Base-by-base conservation (phyloP, 2,797 vertebrate genomes). In the Rhadinocentrus ornatus region DNA sequence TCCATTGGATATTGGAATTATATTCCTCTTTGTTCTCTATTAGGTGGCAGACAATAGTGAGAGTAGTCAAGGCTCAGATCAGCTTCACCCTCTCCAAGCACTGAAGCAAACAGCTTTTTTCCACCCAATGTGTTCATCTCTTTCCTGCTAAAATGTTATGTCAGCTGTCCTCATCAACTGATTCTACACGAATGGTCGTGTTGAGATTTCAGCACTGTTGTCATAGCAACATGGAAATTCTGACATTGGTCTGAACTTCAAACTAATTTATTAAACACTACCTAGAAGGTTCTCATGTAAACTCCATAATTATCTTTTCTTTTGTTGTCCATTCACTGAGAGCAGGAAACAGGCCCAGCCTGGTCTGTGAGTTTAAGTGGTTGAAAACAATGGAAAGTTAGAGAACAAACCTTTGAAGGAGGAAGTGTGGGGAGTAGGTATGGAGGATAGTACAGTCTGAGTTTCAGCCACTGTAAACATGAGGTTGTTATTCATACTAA, bases 331-430 rank as follows among this genome's bases (percentile, higher is more conserved):
- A 6, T 78, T 87, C 61, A 16, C 31, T 16, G 60, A 77, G 69
- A 4, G 65, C 81, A 88, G 90, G 82, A 93, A 93, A 89, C 68
- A 69, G 80, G 63, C 65, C 62, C 29, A 10, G 56, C 50, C 74
- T 71, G 61, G 78, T 62, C 57, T 46, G 66, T 48, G 72, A 75
- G 64, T 87, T 81, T 80, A 86, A 90, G 84, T 75, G 83, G 39
- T 65, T 24, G 67, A 59, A 85, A 91, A 93, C 90, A 93, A 93
- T 88, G 73, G 77, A 62, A 82, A 77, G 81, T 83, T 76, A 72
- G 80, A 57, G 50, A 78, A 86, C 79, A 87, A 78, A 77, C 54
- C 81, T 74, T 71, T 86, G 69, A 81, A 86, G 73, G 68, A 85
- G 91, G 90, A 94, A 92, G 86, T 76, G 76, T 59, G 53, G 85